A percentile compares a stretch with the other conserved stretches of the same genome.
These are phyloP conservation scores for Peromyscus polionotus DNA, from an alignment of 2,113 vertebrate genomes.

Conservation along the genomic window DNA sequence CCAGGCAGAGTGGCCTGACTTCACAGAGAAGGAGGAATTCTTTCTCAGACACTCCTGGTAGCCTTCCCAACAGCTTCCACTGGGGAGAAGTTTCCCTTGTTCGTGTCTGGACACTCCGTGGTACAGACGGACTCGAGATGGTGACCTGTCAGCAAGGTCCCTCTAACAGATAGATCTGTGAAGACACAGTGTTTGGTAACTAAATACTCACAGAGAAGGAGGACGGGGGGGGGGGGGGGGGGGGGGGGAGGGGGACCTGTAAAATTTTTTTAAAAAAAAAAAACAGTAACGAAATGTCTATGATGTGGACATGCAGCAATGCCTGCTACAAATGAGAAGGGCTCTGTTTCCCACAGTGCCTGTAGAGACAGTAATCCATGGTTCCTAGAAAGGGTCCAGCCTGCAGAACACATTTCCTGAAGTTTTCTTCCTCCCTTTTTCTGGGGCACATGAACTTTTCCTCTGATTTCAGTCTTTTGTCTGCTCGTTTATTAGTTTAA, in stretches of 20 bases:
- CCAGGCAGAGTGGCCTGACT: neutral
- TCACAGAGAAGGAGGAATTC: neutral
- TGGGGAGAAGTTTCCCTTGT: neutral
- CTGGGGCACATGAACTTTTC: neutral
- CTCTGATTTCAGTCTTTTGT: slow-evolving; percentile 10
- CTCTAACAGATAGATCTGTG: neutral
- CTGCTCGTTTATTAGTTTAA: slow-evolving; percentile 2
- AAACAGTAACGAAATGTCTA: neutral
- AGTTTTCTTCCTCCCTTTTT: neutral
- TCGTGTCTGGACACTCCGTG: neutral
- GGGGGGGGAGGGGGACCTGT: no score
- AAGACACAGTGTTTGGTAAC: neutral
- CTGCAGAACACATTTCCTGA: slow-evolving; percentile 10
- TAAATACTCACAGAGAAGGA: neutral
- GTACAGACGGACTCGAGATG: neutral
- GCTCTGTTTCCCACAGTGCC: neutral
- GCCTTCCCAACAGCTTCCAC: neutral
- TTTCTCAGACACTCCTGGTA: neutral
- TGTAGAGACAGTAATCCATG: neutral
- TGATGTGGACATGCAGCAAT: neutral
- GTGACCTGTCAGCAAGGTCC: neutral
- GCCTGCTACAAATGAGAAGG: neutral
- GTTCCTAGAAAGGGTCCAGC: slow-evolving; percentile 16
- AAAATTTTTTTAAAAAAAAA: no score
- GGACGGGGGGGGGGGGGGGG: neutral